These are phyloP conservation scores for Odontamblyopus lacepedii DNA, from an alignment of 2,797 vertebrate species.

Conservation along the genomic window DNA sequence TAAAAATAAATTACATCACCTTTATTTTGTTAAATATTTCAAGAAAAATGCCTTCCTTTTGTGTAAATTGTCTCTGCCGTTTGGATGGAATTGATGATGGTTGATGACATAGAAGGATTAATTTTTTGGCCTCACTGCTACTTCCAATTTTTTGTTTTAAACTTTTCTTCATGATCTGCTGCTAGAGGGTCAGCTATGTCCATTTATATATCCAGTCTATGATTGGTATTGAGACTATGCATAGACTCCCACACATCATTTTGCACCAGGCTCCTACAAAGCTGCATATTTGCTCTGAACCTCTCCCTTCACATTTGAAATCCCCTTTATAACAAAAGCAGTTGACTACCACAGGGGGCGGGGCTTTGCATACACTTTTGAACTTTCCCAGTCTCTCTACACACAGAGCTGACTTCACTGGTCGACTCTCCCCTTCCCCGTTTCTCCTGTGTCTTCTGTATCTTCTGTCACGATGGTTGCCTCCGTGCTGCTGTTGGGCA, in stretches of 20 bases:
- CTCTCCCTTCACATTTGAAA: not conserved
- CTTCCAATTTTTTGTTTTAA: too few species aligned
- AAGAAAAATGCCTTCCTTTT: too few species aligned
- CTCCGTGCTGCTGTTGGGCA: constrained; percentile 35
- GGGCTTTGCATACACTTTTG: not conserved
- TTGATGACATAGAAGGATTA: too few species aligned
- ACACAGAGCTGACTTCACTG: not conserved
- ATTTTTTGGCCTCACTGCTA: too few species aligned
- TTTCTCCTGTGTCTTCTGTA: not conserved
- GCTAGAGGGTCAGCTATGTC: too few species aligned
- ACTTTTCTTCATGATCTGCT: too few species aligned
- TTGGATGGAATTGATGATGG: too few species aligned
- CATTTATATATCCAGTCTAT: too few species aligned
- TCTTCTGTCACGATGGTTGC: constrained; percentile 41
- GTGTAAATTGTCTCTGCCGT: too few species aligned
- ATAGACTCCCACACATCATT: not conserved
- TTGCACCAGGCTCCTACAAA: not conserved
- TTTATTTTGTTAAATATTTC: too few species aligned
- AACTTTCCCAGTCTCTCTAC: not conserved
- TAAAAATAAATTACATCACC: too few species aligned
- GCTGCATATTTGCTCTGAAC: not conserved
- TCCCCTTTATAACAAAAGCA: not conserved
- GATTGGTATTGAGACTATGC: too few species aligned
- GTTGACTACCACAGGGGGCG: not conserved
- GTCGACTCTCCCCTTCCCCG: not conserved